Base-by-base conservation (phyloP, 2,888 invertebrate species). In the Pseudoips prasinana region DNA sequence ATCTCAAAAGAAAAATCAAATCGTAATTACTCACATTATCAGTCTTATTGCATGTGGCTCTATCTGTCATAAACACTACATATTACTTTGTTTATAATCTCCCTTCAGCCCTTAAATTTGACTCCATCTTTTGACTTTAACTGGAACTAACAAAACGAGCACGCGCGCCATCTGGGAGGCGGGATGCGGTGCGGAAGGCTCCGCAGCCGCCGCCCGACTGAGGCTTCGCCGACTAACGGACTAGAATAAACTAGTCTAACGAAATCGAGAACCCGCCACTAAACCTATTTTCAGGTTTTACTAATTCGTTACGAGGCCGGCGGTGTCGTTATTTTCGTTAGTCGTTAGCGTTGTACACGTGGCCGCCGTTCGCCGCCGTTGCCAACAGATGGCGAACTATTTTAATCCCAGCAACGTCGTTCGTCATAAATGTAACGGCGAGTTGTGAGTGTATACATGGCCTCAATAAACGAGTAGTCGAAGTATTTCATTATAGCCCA, bases 301-400 rank as follows among this genome's bases (percentile, higher is more conserved):
- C 64, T 56, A 64, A 65, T 60, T 50, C 64, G 64, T 64, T 63
- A 66, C 61, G 31, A 46, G 42, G 58, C 60, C 49, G 62, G 60
- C 65, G 65, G 61, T 7, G 73, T 62, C 81, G 78, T 78, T 82
- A 80, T 76, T 77, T 59, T 70, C 73, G 78, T 70, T 75, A 64
- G 60, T 53, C 79, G 76, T 78, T 76, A 75, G 49, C 54, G 22
- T 9, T 54, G 46, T 18, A 46, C 50, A 52, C 64, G 46, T 54
- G 48, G 29, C 36, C 30, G 39, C 34, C 55, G 65, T 67, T 66
- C 43, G 39, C 38, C 39, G 49, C 46, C 43, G 32, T 39, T 30
- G 32, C 45, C 68, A 52, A 51, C 63, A 79, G 77, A 76, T 79
- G 78, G 77, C 77, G 65, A 17, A 46, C 47, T 64, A 58, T 64